A percentile compares a stretch with the other conserved stretches of the same genome.
Conservation (phyloP, 1,140 invertebrate genomes). For the Aphidius ervi region DNA sequence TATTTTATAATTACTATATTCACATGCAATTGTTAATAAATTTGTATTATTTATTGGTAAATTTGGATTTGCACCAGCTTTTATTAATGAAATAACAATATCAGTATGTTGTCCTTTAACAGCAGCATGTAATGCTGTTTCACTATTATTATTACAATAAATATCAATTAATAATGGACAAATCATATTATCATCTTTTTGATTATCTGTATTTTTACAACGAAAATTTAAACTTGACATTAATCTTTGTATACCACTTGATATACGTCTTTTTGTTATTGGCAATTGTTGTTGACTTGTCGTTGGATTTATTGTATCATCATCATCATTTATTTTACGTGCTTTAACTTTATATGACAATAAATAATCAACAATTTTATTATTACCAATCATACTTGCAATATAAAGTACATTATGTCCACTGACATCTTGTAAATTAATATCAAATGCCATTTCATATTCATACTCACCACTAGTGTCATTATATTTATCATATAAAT, state of each 20-base stretch:
- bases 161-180: conserved; percentile 71
- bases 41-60: conserved; percentile 52
- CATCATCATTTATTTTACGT: conserved; percentile 51
- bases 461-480: conserved; percentile 72
- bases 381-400: conserved; percentile 78
- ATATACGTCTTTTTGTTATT: conserved; percentile 71
- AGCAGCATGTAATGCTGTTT: conserved; percentile 75
- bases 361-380: conserved; percentile 73
- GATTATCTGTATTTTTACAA: conserved; percentile 46
- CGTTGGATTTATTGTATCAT: conserved; percentile 9
- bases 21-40: conserved; percentile 51
- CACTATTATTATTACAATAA: conserved; percentile 68
- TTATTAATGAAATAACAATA: conserved; percentile 69
- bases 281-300: conserved; percentile 21
- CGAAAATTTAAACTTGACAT: conserved; percentile 74
- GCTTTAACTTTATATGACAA: conserved; percentile 71
- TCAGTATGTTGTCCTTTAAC: conserved; percentile 73
- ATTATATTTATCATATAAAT: conserved; percentile 57
- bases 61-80: conserved; percentile 71
- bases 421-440: conserved; percentile 84
- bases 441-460: conserved; percentile 82
- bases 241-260: conserved; percentile 81
- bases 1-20: conserved; percentile 55
- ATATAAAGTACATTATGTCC: conserved; percentile 88
- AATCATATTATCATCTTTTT: conserved; percentile 57